These are phyloP conservation scores for Apodemia duryi DNA, from an alignment of 2,888 invertebrate species.

Conservation along the genomic window DNA sequence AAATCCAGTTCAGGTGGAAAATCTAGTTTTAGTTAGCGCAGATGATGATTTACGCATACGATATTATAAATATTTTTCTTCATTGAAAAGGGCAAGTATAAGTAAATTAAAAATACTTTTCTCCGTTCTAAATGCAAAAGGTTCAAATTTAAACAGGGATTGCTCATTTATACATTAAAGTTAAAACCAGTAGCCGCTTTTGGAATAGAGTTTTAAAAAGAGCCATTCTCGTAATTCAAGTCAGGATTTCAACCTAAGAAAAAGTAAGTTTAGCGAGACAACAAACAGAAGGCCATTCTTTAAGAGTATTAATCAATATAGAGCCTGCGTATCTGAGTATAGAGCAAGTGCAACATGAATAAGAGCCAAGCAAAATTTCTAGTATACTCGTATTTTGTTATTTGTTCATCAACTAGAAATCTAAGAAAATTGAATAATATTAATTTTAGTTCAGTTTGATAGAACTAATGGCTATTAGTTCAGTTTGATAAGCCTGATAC, in stretches of 20 bases:
- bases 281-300: slow-evolving; percentile 54
- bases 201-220: slow-evolving; percentile 52
- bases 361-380: too few species aligned
- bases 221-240: slow-evolving; percentile 61
- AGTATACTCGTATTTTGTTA: not conserved
- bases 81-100: not conserved
- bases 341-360: too few species aligned
- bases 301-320: not conserved
- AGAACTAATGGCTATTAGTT: too few species aligned
- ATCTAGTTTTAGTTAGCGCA: too few species aligned
- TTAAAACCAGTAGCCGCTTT: slow-evolving; percentile 11
- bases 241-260: slow-evolving; percentile 69
- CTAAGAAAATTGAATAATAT: not conserved
- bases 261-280: slow-evolving; percentile 68
- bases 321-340: not conserved
- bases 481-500: too few species aligned
- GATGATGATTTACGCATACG: too few species aligned
- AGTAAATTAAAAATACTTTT: not conserved
- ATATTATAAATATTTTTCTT: too few species aligned
- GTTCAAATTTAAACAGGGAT: not conserved
- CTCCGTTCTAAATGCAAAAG: not conserved
- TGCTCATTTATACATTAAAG: slow-evolving; percentile 14
- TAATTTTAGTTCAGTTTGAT: not conserved
- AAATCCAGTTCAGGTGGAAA: not conserved
- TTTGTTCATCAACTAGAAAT: not conserved